phyloP scores from a whole-genome alignment of 1,140 invertebrate species.

The Colletes gigas region DNA sequence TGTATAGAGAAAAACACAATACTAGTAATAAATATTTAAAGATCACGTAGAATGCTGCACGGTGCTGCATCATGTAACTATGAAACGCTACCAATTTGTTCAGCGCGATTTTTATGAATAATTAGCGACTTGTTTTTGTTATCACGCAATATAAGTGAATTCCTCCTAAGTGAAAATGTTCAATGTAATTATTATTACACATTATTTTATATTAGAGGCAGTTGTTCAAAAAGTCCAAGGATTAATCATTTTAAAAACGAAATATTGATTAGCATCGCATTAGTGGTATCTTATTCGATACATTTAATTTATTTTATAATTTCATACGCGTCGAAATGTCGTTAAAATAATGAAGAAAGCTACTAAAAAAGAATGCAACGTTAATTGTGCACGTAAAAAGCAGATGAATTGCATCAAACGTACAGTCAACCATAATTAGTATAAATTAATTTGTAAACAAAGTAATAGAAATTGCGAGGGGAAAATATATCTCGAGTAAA shows the following conservation, averaged over 20 bases:
- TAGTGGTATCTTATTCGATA: background rate
- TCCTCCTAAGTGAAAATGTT: background rate
- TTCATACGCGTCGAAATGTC: background rate
- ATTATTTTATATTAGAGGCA: background rate
- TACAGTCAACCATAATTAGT: conserved; percentile 15
- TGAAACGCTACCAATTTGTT: conserved; percentile 27
- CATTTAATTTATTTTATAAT: conserved; percentile 6
- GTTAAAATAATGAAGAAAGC: background rate
- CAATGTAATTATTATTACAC: background rate
- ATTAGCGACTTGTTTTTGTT: conserved; percentile 4
- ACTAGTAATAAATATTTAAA: conserved; percentile 23
- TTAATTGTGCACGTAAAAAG: conserved; percentile 30
- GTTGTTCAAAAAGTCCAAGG: background rate
- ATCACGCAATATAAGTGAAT: background rate
- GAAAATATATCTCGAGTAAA: background rate
- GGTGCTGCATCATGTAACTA: conserved; percentile 7
- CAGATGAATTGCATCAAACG: conserved; percentile 16
- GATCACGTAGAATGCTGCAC: conserved; percentile 29
- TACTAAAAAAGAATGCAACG: conserved; percentile 23
- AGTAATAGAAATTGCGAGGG: background rate
- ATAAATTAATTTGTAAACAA: conserved; percentile 20
- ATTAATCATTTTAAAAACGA: background rate
- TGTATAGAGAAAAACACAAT: conserved; percentile 32
- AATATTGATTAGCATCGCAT: background rate
- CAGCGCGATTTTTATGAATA: conserved; percentile 19